Evolutionary conservation across 2,888 invertebrate species (phyloP).

Genomic region (Acleris emargana): DNA sequence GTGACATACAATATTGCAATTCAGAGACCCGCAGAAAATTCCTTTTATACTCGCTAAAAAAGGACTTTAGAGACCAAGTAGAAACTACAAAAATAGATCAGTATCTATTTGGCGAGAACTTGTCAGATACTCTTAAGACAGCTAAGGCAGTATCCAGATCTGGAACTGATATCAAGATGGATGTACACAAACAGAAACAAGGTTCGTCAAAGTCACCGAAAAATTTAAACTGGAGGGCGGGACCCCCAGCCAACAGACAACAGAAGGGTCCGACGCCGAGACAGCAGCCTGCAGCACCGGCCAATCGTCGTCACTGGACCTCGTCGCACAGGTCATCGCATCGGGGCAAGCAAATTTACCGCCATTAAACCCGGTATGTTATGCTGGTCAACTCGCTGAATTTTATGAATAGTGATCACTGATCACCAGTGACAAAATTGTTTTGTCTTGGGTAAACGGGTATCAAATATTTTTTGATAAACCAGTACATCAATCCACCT

Average conservation of each 20-base stretch:
- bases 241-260: conserved; percentile 20
- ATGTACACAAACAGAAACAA: not conserved
- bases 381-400: conserved; percentile 27
- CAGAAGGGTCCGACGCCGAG: conserved; percentile 22
- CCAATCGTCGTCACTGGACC: conserved; percentile 9
- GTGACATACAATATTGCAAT: no score
- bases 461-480: conserved; percentile 28
- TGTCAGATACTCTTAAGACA: conserved; percentile 38
- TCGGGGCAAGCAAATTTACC: conserved; percentile 11
- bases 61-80: conserved; percentile 40
- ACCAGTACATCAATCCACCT: conserved; percentile 8
- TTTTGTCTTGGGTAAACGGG: conserved; percentile 33
- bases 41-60: conserved; percentile 31
- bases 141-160: conserved; percentile 39
- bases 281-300: conserved; percentile 9
- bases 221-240: conserved; percentile 36
- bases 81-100: conserved; percentile 37
- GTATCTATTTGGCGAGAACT: conserved; percentile 37
- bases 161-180: conserved; percentile 31
- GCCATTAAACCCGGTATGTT: conserved; percentile 34
- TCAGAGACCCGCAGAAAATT: no score
- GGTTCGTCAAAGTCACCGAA: conserved; percentile 1
- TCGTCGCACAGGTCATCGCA: conserved; percentile 13
- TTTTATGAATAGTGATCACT: conserved; percentile 32
- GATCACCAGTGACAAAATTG: conserved; percentile 23